Evolutionary conservation across 2,888 invertebrate species (phyloP).

Genomic region (Morpho deidamia): DNA sequence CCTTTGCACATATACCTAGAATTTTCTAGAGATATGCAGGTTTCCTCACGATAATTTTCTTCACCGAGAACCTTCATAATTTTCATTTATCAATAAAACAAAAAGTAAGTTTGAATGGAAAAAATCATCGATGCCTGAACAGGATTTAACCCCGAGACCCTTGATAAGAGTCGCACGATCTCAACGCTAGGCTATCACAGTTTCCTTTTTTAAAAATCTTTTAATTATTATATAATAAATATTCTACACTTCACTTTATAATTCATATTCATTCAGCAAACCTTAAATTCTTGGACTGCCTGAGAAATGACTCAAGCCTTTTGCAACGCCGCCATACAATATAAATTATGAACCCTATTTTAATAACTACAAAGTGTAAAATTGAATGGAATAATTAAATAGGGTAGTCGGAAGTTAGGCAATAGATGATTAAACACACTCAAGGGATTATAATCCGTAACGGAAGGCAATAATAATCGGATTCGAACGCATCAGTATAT

Average conservation of each 20-base stretch:
- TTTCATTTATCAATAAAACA: too few relatives aligned
- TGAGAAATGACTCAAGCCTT: conserved; percentile 25
- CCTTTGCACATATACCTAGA: too few relatives aligned
- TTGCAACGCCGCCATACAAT: background rate
- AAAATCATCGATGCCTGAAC: too few relatives aligned
- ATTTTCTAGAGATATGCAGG: too few relatives aligned
- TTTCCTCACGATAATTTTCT: too few relatives aligned
- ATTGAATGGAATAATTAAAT: conserved; percentile 6
- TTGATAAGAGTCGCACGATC: too few relatives aligned
- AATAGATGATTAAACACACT: conserved; percentile 9
- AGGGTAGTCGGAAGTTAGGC: conserved; percentile 19
- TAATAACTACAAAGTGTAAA: conserved; percentile 2
- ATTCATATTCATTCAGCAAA: conserved; percentile 28
- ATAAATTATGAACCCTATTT: conserved; percentile 8
- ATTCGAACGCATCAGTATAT: conserved; percentile 11
- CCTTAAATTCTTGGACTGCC: conserved; percentile 27
- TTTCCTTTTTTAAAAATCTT: background rate
- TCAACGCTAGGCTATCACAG: too few relatives aligned
- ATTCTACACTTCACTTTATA: conserved; percentile 3
- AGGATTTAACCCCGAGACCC: too few relatives aligned
- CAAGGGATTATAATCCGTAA: conserved; percentile 17
- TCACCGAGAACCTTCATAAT: too few relatives aligned
- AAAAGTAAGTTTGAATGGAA: too few relatives aligned
- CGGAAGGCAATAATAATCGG: conserved; percentile 4
- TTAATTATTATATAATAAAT: background rate